phyloP scores from a whole-genome alignment of 2,797 vertebrate genomes.

The Tragelaphus eurycerus region DNA sequence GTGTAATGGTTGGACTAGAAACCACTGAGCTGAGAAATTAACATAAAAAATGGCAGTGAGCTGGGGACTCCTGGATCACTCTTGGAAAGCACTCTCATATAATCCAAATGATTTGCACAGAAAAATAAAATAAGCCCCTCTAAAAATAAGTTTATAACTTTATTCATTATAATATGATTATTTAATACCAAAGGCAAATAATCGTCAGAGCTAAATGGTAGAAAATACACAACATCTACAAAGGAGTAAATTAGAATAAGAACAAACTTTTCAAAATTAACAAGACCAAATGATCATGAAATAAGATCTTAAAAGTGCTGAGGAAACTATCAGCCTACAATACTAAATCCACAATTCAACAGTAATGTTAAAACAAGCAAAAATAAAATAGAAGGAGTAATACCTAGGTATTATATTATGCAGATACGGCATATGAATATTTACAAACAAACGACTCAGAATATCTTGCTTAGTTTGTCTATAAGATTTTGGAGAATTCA shows the following conservation, averaged over 20 bases:
- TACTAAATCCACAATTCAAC: not conserved
- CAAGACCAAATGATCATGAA: not conserved
- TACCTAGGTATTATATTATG: not conserved
- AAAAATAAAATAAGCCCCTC: not conserved
- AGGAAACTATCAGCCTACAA: not conserved
- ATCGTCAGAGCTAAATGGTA: not conserved
- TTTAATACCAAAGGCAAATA: not conserved
- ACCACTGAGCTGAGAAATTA: not conserved
- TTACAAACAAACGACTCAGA: slow-evolving; percentile 15
- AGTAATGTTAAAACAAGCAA: not conserved
- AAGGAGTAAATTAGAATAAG: slow-evolving; percentile 16
- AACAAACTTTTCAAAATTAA: slow-evolving; percentile 17
- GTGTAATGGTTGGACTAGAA: not conserved
- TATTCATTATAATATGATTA: not conserved
- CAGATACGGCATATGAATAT: not conserved
- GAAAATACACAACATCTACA: not conserved
- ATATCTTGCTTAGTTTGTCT: slow-evolving; percentile 8
- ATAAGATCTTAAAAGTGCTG: not conserved
- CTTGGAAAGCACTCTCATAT: not conserved
- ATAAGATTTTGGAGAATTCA: not conserved
- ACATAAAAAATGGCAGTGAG: not conserved
- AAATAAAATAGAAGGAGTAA: not conserved
- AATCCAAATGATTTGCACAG: not conserved
- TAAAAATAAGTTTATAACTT: slow-evolving; percentile 14
- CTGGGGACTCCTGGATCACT: not conserved